Percentiles rank a stretch among this genome's conserved stretches.
These are phyloP conservation scores for Syndactyla subalaris DNA, from an alignment of 2,797 vertebrate genomes.

Conservation along the genomic window DNA sequence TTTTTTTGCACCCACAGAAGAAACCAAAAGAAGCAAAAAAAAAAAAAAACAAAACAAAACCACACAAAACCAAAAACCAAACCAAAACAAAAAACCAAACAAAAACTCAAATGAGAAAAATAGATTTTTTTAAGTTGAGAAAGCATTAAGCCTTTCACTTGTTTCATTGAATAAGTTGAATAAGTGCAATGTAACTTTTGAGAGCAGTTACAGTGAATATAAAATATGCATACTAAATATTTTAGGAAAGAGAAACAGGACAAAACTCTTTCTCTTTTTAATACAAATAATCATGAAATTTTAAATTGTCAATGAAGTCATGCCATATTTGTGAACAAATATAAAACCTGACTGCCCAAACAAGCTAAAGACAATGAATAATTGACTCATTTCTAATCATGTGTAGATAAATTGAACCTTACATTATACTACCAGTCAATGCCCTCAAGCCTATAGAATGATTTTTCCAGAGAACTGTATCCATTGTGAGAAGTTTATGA, in stretches of 20 bases:
- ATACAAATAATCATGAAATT: neutral
- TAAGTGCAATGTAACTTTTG: neutral
- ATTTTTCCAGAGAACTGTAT: neutral
- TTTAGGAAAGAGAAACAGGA: neutral
- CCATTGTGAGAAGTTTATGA: neutral
- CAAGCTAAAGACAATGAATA: neutral
- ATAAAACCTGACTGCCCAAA: neutral
- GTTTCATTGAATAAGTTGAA: too few species aligned
- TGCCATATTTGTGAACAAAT: neutral
- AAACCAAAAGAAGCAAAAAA: too few species aligned
- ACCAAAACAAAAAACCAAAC: too few species aligned
- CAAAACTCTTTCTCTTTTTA: neutral
- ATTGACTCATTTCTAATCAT: neutral
- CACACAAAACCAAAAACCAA: too few species aligned
- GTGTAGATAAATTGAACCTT: neutral
- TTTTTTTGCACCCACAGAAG: neutral
- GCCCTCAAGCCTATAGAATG: neutral
- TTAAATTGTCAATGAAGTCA: neutral
- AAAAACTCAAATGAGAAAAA: too few species aligned
- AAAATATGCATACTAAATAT: neutral
- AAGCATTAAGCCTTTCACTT: neutral
- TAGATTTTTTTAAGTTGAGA: neutral
- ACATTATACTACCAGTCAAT: neutral
- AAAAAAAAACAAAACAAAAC: too few species aligned
- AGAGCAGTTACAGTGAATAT: neutral